Evolutionary conservation across 2,888 invertebrate genomes (phyloP).

Genomic region (Gerris lacustris): DNA sequence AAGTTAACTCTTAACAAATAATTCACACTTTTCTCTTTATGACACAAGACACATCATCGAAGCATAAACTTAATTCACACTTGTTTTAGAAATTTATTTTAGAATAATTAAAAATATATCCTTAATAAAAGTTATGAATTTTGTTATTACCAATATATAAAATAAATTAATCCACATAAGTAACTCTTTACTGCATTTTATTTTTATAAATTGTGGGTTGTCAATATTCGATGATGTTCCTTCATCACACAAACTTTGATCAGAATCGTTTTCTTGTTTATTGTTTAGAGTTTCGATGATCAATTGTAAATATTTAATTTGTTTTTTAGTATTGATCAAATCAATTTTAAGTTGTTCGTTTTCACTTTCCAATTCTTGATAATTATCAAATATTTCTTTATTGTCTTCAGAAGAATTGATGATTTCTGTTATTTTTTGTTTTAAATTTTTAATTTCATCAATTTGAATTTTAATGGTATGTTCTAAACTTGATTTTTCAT

Average conservation of each 20-base stretch:
- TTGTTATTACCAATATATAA: not conserved
- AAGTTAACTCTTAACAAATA: too few species aligned
- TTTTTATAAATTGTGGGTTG: not conserved
- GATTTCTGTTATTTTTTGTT: constrained; percentile 15
- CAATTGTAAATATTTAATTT: too few species aligned
- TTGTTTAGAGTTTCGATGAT: too few species aligned
- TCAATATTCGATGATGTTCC: too few species aligned
- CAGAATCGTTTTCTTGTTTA: too few species aligned
- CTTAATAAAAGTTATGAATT: not conserved
- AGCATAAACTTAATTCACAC: too few species aligned
- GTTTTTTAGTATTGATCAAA: too few species aligned
- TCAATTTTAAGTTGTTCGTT: not conserved
- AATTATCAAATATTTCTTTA: not conserved
- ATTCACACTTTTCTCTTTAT: too few species aligned
- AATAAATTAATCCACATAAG: constrained; percentile 8
- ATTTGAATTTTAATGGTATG: constrained; percentile 13
- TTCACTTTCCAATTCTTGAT: not conserved
- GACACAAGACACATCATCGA: too few species aligned
- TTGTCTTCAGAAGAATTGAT: not conserved
- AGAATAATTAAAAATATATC: too few species aligned
- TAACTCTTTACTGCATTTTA: not conserved
- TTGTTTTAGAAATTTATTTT: too few species aligned
- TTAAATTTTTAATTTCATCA: constrained; percentile 19
- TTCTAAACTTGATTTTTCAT: not conserved
- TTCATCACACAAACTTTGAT: too few species aligned